Evolutionary conservation across 2,888 invertebrate species (phyloP).

Genomic region (Eumacrocentrus americanus): DNA sequence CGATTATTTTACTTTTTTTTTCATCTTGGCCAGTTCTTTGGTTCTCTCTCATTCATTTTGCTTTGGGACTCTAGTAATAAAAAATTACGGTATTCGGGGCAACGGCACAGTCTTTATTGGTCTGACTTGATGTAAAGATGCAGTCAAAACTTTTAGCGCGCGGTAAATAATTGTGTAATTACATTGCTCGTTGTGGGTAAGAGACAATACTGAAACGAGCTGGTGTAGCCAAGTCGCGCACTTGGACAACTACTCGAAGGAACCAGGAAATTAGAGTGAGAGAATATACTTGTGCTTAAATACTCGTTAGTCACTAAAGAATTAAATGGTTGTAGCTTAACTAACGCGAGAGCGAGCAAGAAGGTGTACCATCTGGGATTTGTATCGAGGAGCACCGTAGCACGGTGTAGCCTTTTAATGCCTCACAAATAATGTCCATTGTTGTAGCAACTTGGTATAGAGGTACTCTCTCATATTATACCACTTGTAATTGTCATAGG

Average conservation of each 20-base stretch:
- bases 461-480: not conserved
- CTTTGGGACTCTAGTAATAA: not conserved
- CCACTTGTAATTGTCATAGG: not conserved
- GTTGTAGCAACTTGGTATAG: not conserved
- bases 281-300: slow-evolving; percentile 27
- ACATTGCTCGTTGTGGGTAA: not conserved
- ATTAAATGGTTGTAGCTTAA: slow-evolving; percentile 19
- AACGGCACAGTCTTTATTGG: slow-evolving; percentile 3
- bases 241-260: slow-evolving; percentile 7
- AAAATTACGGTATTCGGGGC: slow-evolving; percentile 1
- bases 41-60: not conserved
- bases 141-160: not conserved
- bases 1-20: slow-evolving; percentile 20
- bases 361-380: slow-evolving; percentile 25
- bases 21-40: slow-evolving; percentile 17
- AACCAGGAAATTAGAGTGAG: slow-evolving; percentile 20
- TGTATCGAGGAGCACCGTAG: slow-evolving; percentile 19
- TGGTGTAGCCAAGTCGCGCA: not conserved
- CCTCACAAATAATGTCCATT: slow-evolving; percentile 18
- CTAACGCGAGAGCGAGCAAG: slow-evolving; percentile 7
- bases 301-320: slow-evolving; percentile 26
- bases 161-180: slow-evolving; percentile 19
- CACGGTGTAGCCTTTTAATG: slow-evolving; percentile 16
- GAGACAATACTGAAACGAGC: not conserved
- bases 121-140: not conserved